Conservation (phyloP, 2,797 vertebrate species). For the Alectoris magna region DNA sequence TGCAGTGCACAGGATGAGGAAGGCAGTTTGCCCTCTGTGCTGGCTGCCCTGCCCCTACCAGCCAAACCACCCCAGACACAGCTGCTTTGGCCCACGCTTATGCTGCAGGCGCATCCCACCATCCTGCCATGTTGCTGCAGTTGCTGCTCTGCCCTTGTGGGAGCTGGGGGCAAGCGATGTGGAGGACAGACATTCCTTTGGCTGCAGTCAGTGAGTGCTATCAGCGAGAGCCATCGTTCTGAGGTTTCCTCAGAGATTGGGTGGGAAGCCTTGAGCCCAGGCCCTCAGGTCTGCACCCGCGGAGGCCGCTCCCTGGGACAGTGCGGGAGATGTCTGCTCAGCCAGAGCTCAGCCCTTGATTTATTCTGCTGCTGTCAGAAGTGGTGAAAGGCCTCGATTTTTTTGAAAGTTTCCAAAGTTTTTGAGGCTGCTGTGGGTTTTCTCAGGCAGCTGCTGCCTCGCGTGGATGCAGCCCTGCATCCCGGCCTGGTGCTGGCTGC, state of each 20-base stretch:
- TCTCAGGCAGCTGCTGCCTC: background rate
- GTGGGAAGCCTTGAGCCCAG: background rate
- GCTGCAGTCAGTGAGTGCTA: no score
- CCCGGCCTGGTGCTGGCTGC: background rate
- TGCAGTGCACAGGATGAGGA: background rate
- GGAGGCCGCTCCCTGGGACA: fast-evolving
- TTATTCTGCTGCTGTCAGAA: background rate
- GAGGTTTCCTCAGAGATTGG: background rate
- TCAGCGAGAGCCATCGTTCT: background rate
- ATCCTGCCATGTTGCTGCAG: background rate
- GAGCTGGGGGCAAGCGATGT: fast-evolving
- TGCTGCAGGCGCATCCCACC: fast-evolving
- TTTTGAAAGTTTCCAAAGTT: background rate
- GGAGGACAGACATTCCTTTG: background rate
- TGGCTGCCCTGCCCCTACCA: background rate
- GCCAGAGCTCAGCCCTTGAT: background rate
- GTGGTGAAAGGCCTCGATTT: background rate
- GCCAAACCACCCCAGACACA: fast-evolving
- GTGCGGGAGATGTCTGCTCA: background rate
- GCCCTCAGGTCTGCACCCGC: fast-evolving
- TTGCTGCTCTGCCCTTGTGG: background rate
- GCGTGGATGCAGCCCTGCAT: background rate
- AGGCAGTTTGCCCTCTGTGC: fast-evolving
- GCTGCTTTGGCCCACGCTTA: background rate
- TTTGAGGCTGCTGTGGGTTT: background rate